These are phyloP conservation scores for Chymomyza amoena DNA, from an alignment of 2,888 invertebrate species.

Conservation along the genomic window DNA sequence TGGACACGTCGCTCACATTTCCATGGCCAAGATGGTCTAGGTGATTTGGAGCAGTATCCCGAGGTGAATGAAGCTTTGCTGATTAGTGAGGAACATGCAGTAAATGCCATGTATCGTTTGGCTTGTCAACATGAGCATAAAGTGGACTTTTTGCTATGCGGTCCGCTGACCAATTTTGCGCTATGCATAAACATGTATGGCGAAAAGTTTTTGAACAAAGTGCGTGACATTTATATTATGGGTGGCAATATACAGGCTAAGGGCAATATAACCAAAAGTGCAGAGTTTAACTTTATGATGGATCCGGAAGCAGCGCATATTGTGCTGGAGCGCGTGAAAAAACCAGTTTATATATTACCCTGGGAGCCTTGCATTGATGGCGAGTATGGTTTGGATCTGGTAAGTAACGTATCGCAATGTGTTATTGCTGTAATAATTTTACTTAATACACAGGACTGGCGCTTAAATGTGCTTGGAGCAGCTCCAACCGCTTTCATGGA, in stretches of 20 bases:
- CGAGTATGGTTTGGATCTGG: slow-evolving; percentile 56
- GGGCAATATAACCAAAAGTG: slow-evolving; percentile 82
- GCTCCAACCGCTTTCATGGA: slow-evolving; percentile 72
- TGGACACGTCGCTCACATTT: slow-evolving; percentile 39
- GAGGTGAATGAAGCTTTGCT: slow-evolving; percentile 75
- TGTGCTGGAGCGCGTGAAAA: slow-evolving; percentile 80
- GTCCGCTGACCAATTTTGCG: slow-evolving; percentile 89
- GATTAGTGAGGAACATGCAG: slow-evolving; percentile 81
- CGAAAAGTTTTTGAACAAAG: slow-evolving; percentile 80
- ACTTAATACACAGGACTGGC: slow-evolving; percentile 79
- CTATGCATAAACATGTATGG: slow-evolving; percentile 84
- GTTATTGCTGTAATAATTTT: no score
- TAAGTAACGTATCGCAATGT: slow-evolving; percentile 24
- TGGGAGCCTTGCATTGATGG: slow-evolving; percentile 83
- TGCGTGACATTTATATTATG: slow-evolving; percentile 86
- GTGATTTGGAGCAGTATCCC: slow-evolving; percentile 81
- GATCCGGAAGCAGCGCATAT: slow-evolving; percentile 89
- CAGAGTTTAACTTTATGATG: slow-evolving; percentile 87
- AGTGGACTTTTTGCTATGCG: slow-evolving; percentile 83
- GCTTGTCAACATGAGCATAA: slow-evolving; percentile 81
- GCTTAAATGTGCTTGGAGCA: slow-evolving; percentile 72
- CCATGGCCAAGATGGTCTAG: slow-evolving; percentile 85
- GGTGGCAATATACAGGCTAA: slow-evolving; percentile 88
- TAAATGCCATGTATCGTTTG: slow-evolving; percentile 81
- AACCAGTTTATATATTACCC: slow-evolving; percentile 82